These are phyloP conservation scores for Stigmatopora nigra DNA, from an alignment of 2,113 vertebrate genomes.

Conservation along the genomic window DNA sequence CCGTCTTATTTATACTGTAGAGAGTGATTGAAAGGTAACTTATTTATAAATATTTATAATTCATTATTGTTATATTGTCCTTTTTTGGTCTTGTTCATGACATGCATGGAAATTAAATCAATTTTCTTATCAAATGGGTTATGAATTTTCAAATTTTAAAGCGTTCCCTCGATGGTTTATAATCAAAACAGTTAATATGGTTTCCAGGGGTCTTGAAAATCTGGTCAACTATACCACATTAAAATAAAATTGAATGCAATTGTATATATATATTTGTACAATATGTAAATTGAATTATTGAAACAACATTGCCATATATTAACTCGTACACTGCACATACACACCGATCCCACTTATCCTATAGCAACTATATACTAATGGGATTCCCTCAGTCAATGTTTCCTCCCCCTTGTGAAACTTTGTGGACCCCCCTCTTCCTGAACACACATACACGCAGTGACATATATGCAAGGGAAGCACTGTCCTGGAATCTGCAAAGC, in stretches of 20 bases:
- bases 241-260: too few relatives aligned
- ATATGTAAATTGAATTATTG: neutral
- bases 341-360: neutral
- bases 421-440: constrained; percentile 8
- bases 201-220: too few relatives aligned
- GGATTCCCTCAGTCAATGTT: constrained; percentile 50
- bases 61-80: too few relatives aligned
- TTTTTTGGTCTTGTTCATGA: too few relatives aligned
- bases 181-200: too few relatives aligned
- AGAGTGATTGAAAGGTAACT: too few relatives aligned
- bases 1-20: too few relatives aligned
- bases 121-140: neutral
- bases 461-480: constrained; percentile 33
- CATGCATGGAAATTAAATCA: neutral
- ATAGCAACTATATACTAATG: constrained; percentile 36
- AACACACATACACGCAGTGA: constrained; percentile 7
- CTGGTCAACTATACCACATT: too few relatives aligned
- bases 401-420: constrained; percentile 51
- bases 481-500: constrained; percentile 47
- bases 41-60: too few relatives aligned
- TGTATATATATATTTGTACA: neutral
- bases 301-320: neutral
- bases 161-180: too few relatives aligned
- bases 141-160: too few relatives aligned
- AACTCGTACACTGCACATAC: neutral